Evolutionary conservation across 2,113 vertebrate species (phyloP), one percentile per base, ranked within the genome.

Genomic region (Fulica atra): DNA sequence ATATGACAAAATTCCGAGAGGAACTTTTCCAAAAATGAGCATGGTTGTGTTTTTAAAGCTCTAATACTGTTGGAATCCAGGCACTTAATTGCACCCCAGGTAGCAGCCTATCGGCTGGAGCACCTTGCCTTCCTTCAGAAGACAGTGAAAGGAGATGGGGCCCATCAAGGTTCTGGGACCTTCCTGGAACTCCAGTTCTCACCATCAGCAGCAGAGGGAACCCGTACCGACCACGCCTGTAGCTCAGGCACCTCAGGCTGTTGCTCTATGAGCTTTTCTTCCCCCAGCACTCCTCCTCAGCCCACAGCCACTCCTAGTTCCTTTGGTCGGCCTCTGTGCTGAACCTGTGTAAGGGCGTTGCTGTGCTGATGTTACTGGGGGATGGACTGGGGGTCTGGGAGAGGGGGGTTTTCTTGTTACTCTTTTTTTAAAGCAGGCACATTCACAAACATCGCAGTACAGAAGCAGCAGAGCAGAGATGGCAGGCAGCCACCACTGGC

Each of bases 81-180:
- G 51, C 66, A 35, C 14, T 46, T 64, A 16, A 7, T 0, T 36
- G 44, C 6, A 38, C 23, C 23, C 9, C 17, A 33, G 57, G 21
- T 35, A 57, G 53, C 5, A 81, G 54, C 50, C 56, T 31, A 9
- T 26, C 26, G 56, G 56, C 74, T 79, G 73, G 33, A 46, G 29
- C 48, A 36, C 61, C 35, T 51, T 66, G 33, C 20, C 44, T 46
- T 74, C 26, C 1, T 42, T 26, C 70, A 53, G 40, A 18, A 29
- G 8, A 53, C 35, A 93, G 66, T 0, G 0, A 44, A 0, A 35
- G 74, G 46, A 77, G 50, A 48, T 26, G 2, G 53, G n/a, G 50
- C 50, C 63, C n/a, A 9, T 8, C 42, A 8, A 69, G 48, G 35
- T 56, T 18, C 15, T 50, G n/a, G 31, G 29, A 26, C 7, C 4